These are phyloP conservation scores for Clamator glandarius DNA, from an alignment of 2,797 vertebrate genomes.

Conservation along the genomic window DNA sequence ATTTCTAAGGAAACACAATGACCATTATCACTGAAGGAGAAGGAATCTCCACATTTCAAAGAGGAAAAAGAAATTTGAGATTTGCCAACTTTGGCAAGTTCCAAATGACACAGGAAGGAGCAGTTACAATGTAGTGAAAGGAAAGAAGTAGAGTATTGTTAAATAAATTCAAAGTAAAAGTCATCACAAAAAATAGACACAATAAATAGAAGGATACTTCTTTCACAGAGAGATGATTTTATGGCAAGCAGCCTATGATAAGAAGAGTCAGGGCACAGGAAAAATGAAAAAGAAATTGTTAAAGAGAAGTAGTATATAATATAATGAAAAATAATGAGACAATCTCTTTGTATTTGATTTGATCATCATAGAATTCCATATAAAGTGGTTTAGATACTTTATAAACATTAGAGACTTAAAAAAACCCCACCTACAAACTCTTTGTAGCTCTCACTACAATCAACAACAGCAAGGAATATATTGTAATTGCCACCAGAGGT, in stretches of 20 bases:
- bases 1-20: slow-evolving; percentile 71
- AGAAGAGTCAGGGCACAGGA: neutral
- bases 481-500: neutral
- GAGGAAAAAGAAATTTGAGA: slow-evolving; percentile 65
- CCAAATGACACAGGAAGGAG: slow-evolving; percentile 53
- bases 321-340: slow-evolving; percentile 30
- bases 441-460: neutral
- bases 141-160: slow-evolving; percentile 8
- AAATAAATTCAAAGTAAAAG: slow-evolving; percentile 42
- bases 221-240: neutral
- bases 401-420: neutral
- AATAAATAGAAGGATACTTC: slow-evolving; percentile 8
- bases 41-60: slow-evolving; percentile 64
- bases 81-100: slow-evolving; percentile 69
- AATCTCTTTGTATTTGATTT: neutral
- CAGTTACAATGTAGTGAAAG: slow-evolving; percentile 44
- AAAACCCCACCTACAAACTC: neutral
- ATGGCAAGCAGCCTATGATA: neutral
- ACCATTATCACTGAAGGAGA: slow-evolving; percentile 68
- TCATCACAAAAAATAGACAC: slow-evolving; percentile 1
- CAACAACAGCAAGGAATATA: neutral
- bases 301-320: neutral
- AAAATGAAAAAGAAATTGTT: neutral
- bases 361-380: neutral
- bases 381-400: neutral